Percentiles rank a stretch among this genome's conserved stretches.
These are phyloP conservation scores for Pituophis catenifer DNA, from an alignment of 2,113 vertebrate species.

Conservation along the genomic window DNA sequence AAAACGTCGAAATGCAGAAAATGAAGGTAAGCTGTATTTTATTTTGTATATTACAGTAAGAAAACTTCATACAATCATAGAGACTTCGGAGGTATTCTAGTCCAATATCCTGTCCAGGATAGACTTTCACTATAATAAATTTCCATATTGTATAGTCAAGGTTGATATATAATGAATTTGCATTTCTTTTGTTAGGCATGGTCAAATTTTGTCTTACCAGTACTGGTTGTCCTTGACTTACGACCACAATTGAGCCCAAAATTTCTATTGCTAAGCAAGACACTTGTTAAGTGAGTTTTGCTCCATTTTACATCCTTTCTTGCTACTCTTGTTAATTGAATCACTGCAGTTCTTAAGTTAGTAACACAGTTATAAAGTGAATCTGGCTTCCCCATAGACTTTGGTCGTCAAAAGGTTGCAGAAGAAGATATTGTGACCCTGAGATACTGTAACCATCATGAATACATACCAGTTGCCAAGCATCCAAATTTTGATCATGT, in stretches of 20 bases:
- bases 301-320: background rate
- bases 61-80: background rate
- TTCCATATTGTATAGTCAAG: background rate
- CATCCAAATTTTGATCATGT: background rate
- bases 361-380: background rate
- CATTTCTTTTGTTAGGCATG: background rate
- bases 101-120: background rate
- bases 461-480: background rate
- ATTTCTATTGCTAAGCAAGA: background rate
- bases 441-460: background rate
- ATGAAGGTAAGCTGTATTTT: conserved; percentile 80
- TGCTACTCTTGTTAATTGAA: background rate
- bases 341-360: background rate
- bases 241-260: background rate
- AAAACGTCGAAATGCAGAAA: conserved; percentile 92
- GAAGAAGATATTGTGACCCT: background rate
- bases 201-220: background rate
- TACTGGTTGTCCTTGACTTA: background rate
- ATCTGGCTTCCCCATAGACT: background rate
- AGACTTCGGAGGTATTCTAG: background rate
- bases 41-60: background rate
- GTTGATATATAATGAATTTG: background rate
- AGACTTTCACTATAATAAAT: background rate
- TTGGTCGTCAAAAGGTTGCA: no score
- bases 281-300: background rate